Evolutionary conservation across 2,113 vertebrate species (phyloP).

Genomic region (Cynoglossus semilaevis): DNA sequence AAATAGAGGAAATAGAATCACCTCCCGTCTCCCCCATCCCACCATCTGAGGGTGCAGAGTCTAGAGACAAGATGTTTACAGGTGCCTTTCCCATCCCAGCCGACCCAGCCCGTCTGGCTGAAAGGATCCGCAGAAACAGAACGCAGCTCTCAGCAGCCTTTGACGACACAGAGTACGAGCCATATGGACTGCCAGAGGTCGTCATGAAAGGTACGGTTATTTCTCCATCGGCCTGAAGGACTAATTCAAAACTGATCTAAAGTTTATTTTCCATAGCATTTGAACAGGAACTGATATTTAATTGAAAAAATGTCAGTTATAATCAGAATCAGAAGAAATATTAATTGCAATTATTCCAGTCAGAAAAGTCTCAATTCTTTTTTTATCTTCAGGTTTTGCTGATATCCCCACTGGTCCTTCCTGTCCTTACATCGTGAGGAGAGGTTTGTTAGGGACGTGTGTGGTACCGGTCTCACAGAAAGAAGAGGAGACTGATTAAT

Average conservation of each 20-base stretch:
- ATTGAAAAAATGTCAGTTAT: neutral
- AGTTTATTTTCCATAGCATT: too few species aligned
- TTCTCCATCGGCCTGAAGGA: neutral
- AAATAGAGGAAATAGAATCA: conserved; percentile 37
- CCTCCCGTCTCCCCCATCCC: conserved; percentile 33
- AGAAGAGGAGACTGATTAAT: conserved; percentile 63
- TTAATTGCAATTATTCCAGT: too few species aligned
- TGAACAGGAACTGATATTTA: too few species aligned
- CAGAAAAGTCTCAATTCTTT: too few species aligned
- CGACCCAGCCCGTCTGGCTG: conserved; percentile 74
- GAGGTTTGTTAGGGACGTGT: conserved; percentile 76
- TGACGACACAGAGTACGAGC: conserved; percentile 81
- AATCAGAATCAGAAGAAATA: too few species aligned
- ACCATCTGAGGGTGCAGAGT: neutral
- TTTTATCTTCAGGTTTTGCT: conserved; percentile 73
- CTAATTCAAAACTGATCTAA: too few species aligned
- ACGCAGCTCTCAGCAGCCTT: conserved; percentile 78
- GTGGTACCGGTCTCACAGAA: conserved; percentile 53
- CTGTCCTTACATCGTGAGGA: conserved; percentile 81
- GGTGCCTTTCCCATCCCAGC: conserved; percentile 72
- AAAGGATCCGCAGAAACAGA: conserved; percentile 73
- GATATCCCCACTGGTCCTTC: conserved; percentile 79
- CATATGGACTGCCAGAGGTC: conserved; percentile 81
- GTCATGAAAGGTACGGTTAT: conserved; percentile 78
- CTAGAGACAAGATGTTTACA: conserved; percentile 45